Percentiles rank a stretch among this genome's conserved stretches.
Evolutionary conservation across 2,888 invertebrate species (phyloP).

Genomic region (Dione juno): DNA sequence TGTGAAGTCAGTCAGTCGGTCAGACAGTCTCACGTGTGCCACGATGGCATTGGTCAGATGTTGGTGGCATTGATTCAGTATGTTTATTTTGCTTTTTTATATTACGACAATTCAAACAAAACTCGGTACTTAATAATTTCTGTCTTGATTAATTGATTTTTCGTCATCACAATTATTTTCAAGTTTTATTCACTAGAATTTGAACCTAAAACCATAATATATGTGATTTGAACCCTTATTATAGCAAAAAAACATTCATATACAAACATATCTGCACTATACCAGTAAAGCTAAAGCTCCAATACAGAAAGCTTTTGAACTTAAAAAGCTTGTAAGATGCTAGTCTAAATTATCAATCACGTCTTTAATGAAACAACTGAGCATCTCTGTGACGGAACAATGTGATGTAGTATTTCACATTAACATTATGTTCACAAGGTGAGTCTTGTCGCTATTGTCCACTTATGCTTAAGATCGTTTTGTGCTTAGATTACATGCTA

Average conservation of each 20-base stretch:
- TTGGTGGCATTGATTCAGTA: no score
- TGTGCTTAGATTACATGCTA: conserved; percentile 56
- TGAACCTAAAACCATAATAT: no score
- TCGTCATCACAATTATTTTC: no score
- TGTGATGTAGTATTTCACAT: conserved; percentile 82
- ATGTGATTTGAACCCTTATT: no score
- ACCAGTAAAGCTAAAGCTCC: background rate
- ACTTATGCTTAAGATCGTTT: conserved; percentile 72
- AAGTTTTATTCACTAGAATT: no score
- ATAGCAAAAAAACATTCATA: background rate
- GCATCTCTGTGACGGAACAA: conserved; percentile 71
- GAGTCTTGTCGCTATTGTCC: conserved; percentile 79
- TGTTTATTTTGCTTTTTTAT: no score
- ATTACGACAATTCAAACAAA: no score
- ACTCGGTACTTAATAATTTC: no score
- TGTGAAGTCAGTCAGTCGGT: no score
- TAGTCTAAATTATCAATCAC: conserved; percentile 26
- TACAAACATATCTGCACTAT: background rate
- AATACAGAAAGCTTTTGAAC: background rate
- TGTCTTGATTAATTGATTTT: no score
- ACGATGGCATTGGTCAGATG: no score
- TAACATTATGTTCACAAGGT: conserved; percentile 83
- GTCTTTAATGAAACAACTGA: conserved; percentile 54
- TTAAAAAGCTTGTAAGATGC: conserved; percentile 8
- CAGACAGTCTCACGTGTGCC: no score